phyloP scores from a whole-genome alignment of 2,888 invertebrate genomes.

The Anticlea derivata region DNA sequence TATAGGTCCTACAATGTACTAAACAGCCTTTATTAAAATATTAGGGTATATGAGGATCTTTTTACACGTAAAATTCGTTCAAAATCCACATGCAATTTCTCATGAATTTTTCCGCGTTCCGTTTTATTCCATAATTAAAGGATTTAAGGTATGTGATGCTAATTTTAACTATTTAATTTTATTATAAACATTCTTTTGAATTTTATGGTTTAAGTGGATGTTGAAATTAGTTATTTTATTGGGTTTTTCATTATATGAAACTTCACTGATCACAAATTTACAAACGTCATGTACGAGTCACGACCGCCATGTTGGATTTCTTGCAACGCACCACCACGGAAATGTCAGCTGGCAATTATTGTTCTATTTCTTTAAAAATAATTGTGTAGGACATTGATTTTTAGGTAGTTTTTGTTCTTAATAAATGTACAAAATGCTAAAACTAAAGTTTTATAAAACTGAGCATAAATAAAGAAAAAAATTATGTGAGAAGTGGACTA shows the following conservation, averaged over 20 bases:
- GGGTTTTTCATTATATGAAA: conserved; percentile 1
- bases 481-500: conserved; percentile 74
- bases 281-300: conserved; percentile 76
- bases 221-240: too few species aligned
- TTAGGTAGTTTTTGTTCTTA: conserved; percentile 47
- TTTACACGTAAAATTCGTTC: conserved; percentile 11
- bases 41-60: too few species aligned
- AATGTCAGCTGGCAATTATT: conserved; percentile 81
- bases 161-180: neutral
- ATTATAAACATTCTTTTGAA: neutral
- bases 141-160: neutral
- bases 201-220: neutral
- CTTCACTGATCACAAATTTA: conserved; percentile 47
- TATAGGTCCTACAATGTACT: too few species aligned
- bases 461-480: conserved; percentile 55
- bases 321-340: conserved; percentile 81
- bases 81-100: conserved; percentile 5
- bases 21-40: too few species aligned
- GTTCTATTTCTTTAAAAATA: conserved; percentile 68
- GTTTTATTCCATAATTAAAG: neutral
- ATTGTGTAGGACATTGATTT: conserved; percentile 60
- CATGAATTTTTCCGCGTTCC: neutral
- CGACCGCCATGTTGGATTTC: conserved; percentile 83
- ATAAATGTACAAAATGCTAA: conserved; percentile 47
- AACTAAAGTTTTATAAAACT: conserved; percentile 45